Evolutionary conservation across 2,113 vertebrate species (phyloP), one percentile per base, ranked within the genome.

Genomic region (Oxyura jamaicensis): DNA sequence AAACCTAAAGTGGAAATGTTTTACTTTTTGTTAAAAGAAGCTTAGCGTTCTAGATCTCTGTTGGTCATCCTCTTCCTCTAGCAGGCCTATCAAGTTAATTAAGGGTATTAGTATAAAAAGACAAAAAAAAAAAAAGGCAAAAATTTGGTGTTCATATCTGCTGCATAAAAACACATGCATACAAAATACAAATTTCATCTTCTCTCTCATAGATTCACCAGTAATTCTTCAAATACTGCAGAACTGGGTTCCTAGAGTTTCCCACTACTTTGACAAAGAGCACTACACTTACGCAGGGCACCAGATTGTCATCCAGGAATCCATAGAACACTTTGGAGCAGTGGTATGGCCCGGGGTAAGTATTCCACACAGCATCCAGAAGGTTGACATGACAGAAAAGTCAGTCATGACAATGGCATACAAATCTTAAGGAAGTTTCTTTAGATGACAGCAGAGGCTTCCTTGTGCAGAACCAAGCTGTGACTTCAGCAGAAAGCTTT

Each of bases 261-360:
- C 96, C 0, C 86, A 85, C 87, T 98, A 97, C 93, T 98, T 98
- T 25, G 97, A 98, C 10, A 98, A 98, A 93, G 98, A 98, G 74
- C 92, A 96, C 42, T 98, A 98, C 4, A 66, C 9, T 0, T 98
- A 98, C 0, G 98, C 12, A 11, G 98, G 98, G 77, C 96, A 97
- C 36, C 95, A 95, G 91, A 98, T 98, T 1, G 46, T 96, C 71
- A 96, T 98, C 67, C 98, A 98, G 41, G 98, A 98, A 56, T 98
- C 98, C 10, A 98, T 98, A 63, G 98, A 98, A 77, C 96, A 94
- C 68, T 98, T 96, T 0, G 98, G 98, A 91, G 96, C 98, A 0
- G 95, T 98, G 86, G 98, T 98, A 35, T 98, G 98, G 98, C 98
- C 98, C 0, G 98, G 96, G 96, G 98, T 98, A 95, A 97, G 98